Conservation (phyloP, 1,140 invertebrate species). For the Bombus turneri region DNA sequence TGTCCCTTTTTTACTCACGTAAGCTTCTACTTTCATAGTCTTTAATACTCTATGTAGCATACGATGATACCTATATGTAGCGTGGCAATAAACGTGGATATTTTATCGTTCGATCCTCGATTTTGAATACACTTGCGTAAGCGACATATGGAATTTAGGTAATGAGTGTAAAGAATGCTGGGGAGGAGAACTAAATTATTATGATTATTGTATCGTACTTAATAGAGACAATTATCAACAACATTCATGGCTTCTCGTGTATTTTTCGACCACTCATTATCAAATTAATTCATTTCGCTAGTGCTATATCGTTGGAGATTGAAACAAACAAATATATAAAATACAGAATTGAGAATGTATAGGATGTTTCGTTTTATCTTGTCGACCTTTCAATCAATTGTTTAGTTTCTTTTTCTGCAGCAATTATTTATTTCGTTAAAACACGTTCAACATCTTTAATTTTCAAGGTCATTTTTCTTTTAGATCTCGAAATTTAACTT, state of each 20-base stretch:
- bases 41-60: conserved; percentile 50
- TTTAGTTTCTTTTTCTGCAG: background rate
- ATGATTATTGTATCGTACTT: conserved; percentile 69
- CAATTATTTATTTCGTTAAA: background rate
- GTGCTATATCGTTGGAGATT: background rate
- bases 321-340: background rate
- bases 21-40: conserved; percentile 45
- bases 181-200: conserved; percentile 59
- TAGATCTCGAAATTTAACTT: background rate
- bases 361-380: background rate
- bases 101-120: conserved; percentile 36
- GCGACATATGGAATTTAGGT: conserved; percentile 6
- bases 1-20: conserved; percentile 27
- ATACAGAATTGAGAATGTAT: background rate
- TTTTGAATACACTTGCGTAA: conserved; percentile 18
- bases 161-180: conserved; percentile 34
- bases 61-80: conserved; percentile 36
- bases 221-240: conserved; percentile 63
- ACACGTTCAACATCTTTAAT: background rate
- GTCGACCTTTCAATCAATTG: background rate
- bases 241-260: conserved; percentile 38
- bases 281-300: conserved; percentile 11
- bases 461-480: background rate
- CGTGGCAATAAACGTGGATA: conserved; percentile 45
- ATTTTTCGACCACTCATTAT: conserved; percentile 25